phyloP scores from a whole-genome alignment of 2,888 invertebrate species.

The Anodontia alba region DNA sequence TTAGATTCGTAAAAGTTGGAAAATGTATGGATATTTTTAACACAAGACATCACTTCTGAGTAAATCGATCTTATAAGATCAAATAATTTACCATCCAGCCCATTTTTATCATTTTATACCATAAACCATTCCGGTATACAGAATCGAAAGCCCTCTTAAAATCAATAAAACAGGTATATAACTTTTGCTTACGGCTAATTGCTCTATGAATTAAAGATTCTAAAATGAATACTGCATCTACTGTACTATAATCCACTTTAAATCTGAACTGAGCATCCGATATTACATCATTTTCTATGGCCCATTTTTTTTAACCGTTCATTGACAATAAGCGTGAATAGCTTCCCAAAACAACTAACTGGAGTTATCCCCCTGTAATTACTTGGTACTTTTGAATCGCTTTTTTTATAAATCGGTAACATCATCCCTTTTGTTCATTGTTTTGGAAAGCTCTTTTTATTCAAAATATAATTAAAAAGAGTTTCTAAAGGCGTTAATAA shows the following conservation, averaged over 20 bases:
- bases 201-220: neutral
- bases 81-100: too few relatives aligned
- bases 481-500: conserved; percentile 10
- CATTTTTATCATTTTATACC: too few relatives aligned
- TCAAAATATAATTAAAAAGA: conserved; percentile 30
- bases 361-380: conserved; percentile 35
- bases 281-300: conserved; percentile 22
- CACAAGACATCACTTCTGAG: too few relatives aligned
- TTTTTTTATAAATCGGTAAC: conserved; percentile 43
- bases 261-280: conserved; percentile 45
- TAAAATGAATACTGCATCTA: neutral
- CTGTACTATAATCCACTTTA: conserved; percentile 23
- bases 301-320: conserved; percentile 35
- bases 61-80: too few relatives aligned
- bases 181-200: neutral
- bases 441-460: conserved; percentile 28
- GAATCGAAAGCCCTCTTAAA: too few relatives aligned
- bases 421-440: conserved; percentile 37
- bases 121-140: too few relatives aligned
- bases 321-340: conserved; percentile 40
- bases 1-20: too few relatives aligned
- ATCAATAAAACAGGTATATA: neutral
- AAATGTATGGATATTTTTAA: too few relatives aligned
- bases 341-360: conserved; percentile 25
- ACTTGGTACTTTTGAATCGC: conserved; percentile 29